A percentile compares a stretch with the other conserved stretches of the same genome.
Conservation (phyloP, 64 coral and sea anemone species). For the Stylophora pistillata region DNA sequence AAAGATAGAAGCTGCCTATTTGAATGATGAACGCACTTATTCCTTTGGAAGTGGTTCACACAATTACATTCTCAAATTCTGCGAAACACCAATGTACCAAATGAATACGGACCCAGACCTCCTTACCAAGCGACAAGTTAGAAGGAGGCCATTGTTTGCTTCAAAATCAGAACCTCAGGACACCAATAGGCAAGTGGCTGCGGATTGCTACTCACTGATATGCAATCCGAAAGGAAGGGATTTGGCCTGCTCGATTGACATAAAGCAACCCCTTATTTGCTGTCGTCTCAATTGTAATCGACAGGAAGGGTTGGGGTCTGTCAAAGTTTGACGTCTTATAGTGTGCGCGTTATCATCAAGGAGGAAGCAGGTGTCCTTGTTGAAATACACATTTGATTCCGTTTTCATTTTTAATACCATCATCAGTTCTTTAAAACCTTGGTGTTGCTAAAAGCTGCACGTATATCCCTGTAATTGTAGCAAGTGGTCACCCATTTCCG, state of each 20-base stretch:
- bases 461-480: too few relatives aligned
- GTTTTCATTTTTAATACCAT: not conserved
- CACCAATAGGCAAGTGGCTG: not conserved
- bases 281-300: too few relatives aligned
- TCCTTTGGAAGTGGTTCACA: not conserved
- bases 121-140: not conserved
- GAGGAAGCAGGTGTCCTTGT: not conserved
- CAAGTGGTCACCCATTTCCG: too few relatives aligned
- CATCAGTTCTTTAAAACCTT: not conserved
- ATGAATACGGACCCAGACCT: not conserved
- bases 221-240: too few relatives aligned
- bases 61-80: conserved; percentile 5
- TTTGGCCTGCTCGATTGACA: too few relatives aligned
- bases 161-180: not conserved
- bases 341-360: too few relatives aligned
- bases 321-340: too few relatives aligned
- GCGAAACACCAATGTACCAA: not conserved
- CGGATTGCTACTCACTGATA: not conserved
- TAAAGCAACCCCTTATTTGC: too few relatives aligned
- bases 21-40: not conserved
- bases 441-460: too few relatives aligned
- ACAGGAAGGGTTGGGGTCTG: too few relatives aligned
- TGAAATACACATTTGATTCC: not conserved
- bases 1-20: conserved; percentile 2
- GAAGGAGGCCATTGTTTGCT: conserved; percentile 12